Evolutionary conservation across 1,140 invertebrate species (phyloP).

Genomic region (Hypsibius dujardini): DNA sequence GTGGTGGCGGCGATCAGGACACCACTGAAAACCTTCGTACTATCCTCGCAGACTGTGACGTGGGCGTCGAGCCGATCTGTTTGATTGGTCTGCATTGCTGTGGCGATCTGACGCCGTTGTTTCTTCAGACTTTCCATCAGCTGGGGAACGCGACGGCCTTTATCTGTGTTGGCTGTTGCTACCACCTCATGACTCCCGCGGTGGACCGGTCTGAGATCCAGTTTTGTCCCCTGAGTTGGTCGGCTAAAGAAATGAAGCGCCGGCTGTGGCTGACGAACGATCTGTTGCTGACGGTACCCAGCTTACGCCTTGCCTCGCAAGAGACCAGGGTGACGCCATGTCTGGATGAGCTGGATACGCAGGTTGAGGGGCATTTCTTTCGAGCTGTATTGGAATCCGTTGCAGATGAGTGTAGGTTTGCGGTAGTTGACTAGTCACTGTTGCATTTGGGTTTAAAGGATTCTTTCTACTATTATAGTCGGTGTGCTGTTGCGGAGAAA

Average conservation of each 20-base stretch:
- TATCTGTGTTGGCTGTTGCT: slow-evolving; percentile 31
- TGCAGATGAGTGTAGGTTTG: not conserved
- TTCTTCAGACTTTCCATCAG: slow-evolving; percentile 27
- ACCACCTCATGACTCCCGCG: slow-evolving; percentile 25
- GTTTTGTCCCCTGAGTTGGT: not conserved
- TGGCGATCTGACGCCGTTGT: slow-evolving; percentile 31
- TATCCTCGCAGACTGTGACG: not conserved
- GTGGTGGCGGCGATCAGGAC: not conserved
- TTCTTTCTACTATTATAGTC: not conserved
- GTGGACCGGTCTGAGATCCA: not conserved
- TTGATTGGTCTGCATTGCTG: slow-evolving; percentile 33
- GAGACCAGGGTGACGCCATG: not conserved
- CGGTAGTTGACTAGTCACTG: not conserved
- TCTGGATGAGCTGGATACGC: not conserved
- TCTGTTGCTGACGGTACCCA: not conserved
- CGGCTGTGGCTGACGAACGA: not conserved
- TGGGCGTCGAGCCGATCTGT: slow-evolving; percentile 22
- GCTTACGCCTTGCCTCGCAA: not conserved
- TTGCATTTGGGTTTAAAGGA: not conserved
- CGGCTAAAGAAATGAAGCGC: not conserved
- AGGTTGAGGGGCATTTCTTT: not conserved
- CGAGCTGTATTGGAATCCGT: not conserved
- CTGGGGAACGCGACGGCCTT: slow-evolving; percentile 25
- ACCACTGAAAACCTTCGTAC: not conserved
- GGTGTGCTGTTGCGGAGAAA: not conserved